Conservation (phyloP, 2,113 vertebrate genomes). For the Saimiri boliviensis region DNA sequence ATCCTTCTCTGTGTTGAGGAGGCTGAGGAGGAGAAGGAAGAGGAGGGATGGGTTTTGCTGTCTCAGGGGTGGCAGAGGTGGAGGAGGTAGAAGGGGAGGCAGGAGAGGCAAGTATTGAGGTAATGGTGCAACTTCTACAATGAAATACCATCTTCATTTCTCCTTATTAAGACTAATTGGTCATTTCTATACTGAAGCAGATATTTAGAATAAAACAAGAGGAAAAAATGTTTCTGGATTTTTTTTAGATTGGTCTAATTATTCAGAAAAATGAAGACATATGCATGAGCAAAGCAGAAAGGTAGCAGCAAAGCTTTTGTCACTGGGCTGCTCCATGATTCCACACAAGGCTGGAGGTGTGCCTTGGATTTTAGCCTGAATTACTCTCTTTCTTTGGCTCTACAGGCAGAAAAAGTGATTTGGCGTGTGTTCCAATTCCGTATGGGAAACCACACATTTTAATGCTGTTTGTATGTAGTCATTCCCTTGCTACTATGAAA, state of each 20-base stretch:
- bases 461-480: neutral
- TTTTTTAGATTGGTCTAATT: neutral
- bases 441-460: constrained; percentile 28
- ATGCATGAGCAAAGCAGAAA: neutral
- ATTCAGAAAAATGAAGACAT: neutral
- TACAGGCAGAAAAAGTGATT: neutral
- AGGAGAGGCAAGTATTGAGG: neutral
- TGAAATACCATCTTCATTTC: neutral
- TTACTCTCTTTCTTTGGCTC: neutral
- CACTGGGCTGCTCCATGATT: neutral
- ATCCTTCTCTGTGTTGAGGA: neutral
- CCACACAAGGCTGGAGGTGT: neutral
- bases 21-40: neutral
- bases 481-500: constrained; percentile 5
- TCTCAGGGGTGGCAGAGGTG: neutral
- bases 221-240: neutral
- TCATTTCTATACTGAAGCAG: neutral
- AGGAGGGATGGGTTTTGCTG: neutral
- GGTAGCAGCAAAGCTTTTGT: neutral
- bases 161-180: neutral
- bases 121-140: neutral
- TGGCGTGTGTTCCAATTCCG: neutral
- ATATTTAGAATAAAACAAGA: neutral
- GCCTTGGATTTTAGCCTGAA: neutral
- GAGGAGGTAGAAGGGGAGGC: neutral